Evolutionary conservation across 1,140 invertebrate species (phyloP).

Genomic region (Zelostemma sp.): DNA sequence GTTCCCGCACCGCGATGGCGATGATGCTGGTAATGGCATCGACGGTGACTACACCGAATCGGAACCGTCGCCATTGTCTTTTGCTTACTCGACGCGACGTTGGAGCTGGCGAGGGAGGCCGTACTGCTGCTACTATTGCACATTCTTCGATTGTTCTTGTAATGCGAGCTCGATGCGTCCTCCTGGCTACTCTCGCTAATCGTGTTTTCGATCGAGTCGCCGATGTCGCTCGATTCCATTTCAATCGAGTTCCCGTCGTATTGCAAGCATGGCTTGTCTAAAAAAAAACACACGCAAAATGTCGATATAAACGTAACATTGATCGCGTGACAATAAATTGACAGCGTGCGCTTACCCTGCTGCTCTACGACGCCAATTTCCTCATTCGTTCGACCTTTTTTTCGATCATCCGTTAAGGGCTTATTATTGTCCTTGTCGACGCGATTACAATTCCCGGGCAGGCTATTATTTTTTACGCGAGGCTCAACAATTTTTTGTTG

Average conservation of each 20-base stretch:
- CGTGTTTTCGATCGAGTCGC: slow-evolving; percentile 72
- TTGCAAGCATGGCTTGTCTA: slow-evolving; percentile 36
- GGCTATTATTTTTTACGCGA: too few relatives aligned
- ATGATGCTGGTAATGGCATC: not conserved
- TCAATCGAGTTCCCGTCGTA: slow-evolving; percentile 74
- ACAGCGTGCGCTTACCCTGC: slow-evolving; percentile 23
- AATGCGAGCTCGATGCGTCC: slow-evolving; percentile 63
- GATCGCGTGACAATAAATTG: not conserved
- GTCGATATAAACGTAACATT: not conserved
- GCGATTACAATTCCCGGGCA: too few relatives aligned
- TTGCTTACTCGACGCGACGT: slow-evolving; percentile 30
- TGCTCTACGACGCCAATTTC: slow-evolving; percentile 20
- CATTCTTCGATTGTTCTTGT: too few relatives aligned
- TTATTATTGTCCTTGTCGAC: too few relatives aligned
- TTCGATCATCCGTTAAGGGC: slow-evolving; percentile 3
- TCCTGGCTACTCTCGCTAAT: slow-evolving; percentile 64
- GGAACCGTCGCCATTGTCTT: slow-evolving; percentile 23
- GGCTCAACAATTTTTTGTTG: slow-evolving; percentile 16
- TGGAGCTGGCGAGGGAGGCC: slow-evolving; percentile 70
- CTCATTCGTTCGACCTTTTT: slow-evolving; percentile 17
- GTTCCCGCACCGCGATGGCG: too few relatives aligned
- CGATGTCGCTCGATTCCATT: slow-evolving; percentile 74
- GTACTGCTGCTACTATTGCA: too few relatives aligned
- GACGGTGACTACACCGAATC: slow-evolving; percentile 11
- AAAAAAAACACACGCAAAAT: not conserved